phyloP scores from a whole-genome alignment of 2,797 vertebrate species.

The Rhabdophis nuchalis region DNA sequence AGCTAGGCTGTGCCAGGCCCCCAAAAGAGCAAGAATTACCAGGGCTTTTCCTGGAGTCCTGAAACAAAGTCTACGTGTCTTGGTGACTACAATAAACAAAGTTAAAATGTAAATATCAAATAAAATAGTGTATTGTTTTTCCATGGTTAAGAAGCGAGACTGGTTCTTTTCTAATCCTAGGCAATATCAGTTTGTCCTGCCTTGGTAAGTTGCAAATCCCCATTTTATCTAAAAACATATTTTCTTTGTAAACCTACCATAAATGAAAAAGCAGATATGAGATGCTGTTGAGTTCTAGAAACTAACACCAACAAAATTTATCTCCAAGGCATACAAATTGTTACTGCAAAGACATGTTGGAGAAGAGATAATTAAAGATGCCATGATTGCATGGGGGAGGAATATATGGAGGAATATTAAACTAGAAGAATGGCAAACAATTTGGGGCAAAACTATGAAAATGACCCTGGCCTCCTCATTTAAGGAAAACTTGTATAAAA shows the following conservation, averaged over 20 bases:
- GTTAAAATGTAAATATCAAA: background rate
- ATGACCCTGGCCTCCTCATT: too few relatives aligned
- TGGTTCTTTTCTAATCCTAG: background rate
- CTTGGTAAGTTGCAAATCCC: background rate
- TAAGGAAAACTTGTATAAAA: too few relatives aligned
- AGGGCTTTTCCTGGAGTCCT: background rate
- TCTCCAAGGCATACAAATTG: too few relatives aligned
- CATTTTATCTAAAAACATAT: background rate
- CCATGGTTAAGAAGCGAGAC: background rate
- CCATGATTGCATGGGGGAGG: too few relatives aligned
- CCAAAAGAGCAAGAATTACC: background rate
- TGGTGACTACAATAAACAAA: background rate
- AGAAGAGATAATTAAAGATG: too few relatives aligned
- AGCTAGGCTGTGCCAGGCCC: background rate
- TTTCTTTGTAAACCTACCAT: background rate
- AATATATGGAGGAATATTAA: too few relatives aligned
- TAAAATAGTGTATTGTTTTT: background rate
- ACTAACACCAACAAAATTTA: too few relatives aligned
- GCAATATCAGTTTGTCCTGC: background rate
- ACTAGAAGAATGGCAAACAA: too few relatives aligned
- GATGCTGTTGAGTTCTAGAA: background rate
- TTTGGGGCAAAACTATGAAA: too few relatives aligned
- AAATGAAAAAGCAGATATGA: background rate
- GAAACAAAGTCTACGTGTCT: background rate
- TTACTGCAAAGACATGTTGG: too few relatives aligned